Conservation (phyloP, 1,140 invertebrate species). For the Eriosoma lanigerum region DNA sequence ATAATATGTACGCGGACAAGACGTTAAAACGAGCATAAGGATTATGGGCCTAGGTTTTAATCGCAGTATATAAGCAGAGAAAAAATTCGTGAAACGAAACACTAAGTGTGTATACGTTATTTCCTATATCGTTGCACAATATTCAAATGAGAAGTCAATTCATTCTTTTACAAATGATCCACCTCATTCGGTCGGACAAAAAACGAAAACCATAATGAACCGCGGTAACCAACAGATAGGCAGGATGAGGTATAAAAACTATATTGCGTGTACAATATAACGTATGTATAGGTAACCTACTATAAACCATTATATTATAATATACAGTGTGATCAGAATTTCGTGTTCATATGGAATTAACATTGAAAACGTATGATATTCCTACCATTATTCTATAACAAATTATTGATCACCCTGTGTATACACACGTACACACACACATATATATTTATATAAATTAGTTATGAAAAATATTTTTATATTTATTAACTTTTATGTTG, state of each 20-base stretch:
- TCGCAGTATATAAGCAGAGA: background rate
- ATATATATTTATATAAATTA: too few species aligned
- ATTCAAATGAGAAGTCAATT: slow-evolving; percentile 5
- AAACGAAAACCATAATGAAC: slow-evolving; percentile 6
- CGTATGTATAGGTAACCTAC: too few species aligned
- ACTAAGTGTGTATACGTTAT: background rate
- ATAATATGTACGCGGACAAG: slow-evolving; percentile 25
- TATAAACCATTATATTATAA: too few species aligned
- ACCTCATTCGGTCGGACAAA: background rate
- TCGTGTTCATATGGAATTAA: too few species aligned
- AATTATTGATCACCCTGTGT: too few species aligned
- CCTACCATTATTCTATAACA: too few species aligned
- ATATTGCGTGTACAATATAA: too few species aligned
- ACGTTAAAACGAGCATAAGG: slow-evolving; percentile 1
- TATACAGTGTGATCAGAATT: too few species aligned
- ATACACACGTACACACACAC: too few species aligned
- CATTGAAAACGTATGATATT: too few species aligned
- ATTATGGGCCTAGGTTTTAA: slow-evolving; percentile 12
- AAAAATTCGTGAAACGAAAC: slow-evolving; percentile 16
- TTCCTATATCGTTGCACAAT: background rate
- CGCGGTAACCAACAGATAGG: background rate
- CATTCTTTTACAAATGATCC: background rate
- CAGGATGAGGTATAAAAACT: background rate
- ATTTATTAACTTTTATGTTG: background rate
- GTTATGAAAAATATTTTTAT: background rate